A percentile compares a stretch with the other conserved stretches of the same genome.
Conservation (phyloP, 2,888 invertebrate genomes). For the Mystacides longicornis region DNA sequence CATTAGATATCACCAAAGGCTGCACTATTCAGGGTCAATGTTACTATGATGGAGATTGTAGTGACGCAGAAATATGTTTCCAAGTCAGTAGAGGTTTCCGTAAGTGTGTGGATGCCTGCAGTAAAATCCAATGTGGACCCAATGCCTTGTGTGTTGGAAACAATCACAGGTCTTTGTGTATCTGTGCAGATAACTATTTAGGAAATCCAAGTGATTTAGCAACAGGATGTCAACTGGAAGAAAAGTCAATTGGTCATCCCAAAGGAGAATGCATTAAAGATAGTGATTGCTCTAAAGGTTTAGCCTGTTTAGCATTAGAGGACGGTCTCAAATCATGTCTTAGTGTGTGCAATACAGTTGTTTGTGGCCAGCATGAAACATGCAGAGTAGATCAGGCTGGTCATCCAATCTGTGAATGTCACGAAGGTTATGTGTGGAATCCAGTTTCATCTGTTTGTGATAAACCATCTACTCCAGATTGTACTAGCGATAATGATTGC, state of each 20-base stretch:
- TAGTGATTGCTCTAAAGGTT: constrained; percentile 63
- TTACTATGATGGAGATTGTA: constrained; percentile 73
- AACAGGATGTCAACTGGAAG: constrained; percentile 69
- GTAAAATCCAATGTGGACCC: constrained; percentile 82
- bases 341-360: constrained; percentile 71
- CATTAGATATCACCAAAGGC: constrained; percentile 60
- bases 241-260: constrained; percentile 45
- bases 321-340: constrained; percentile 63
- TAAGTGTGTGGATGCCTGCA: constrained; percentile 81
- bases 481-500: constrained; percentile 64
- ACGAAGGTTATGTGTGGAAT: constrained; percentile 74
- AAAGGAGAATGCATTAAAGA: constrained; percentile 59
- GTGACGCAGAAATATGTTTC: constrained; percentile 80
- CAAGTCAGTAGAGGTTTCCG: constrained; percentile 70
- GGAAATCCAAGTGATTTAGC: constrained; percentile 78
- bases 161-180: constrained; percentile 78
- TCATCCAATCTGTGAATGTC: constrained; percentile 73
- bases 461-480: constrained; percentile 81
- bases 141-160: constrained; percentile 81
- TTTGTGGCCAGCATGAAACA: constrained; percentile 75
- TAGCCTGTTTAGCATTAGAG: constrained; percentile 59
- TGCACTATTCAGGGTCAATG: constrained; percentile 72
- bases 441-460: constrained; percentile 75
- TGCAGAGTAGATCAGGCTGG: constrained; percentile 62
- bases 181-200: constrained; percentile 73